Evolutionary conservation across 2,797 vertebrate species (phyloP).

Genomic region (Poeciliopsis infans): DNA sequence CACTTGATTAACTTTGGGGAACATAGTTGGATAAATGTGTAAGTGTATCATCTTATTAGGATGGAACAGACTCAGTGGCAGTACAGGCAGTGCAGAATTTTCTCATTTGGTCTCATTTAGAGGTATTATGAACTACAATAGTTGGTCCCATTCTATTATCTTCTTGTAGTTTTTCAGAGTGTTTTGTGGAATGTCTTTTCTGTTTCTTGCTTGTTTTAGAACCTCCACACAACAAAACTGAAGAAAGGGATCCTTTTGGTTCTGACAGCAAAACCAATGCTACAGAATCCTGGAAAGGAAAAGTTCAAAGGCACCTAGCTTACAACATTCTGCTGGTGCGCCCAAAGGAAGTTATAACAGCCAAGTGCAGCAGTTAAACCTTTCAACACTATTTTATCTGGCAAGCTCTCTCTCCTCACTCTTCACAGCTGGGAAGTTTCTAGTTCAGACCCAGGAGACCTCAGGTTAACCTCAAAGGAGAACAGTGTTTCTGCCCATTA

Average conservation of each 20-base stretch:
- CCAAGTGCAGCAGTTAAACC: constrained; percentile 52
- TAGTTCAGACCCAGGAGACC: constrained; percentile 8
- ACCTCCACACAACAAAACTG: constrained; percentile 50
- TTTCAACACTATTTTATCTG: constrained; percentile 45
- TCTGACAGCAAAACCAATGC: neutral
- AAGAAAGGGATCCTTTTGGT: constrained; percentile 40
- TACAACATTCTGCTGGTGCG: constrained; percentile 30
- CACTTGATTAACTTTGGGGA: neutral
- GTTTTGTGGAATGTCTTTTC: constrained; percentile 33
- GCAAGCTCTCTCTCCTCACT: constrained; percentile 13
- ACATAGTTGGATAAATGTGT: neutral
- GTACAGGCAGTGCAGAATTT: neutral
- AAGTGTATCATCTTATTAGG: neutral
- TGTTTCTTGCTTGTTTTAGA: constrained; percentile 34
- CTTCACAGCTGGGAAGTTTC: constrained; percentile 36
- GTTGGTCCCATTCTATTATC: neutral
- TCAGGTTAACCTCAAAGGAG: constrained; percentile 13
- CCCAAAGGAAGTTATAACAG: constrained; percentile 58
- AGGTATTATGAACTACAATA: neutral
- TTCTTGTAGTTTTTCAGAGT: constrained; percentile 27
- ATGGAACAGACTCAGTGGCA: neutral
- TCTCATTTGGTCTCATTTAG: neutral
- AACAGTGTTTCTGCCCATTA: constrained; percentile 6
- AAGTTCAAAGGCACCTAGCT: constrained; percentile 16
- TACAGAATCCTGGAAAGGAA: constrained; percentile 16